Base-by-base conservation (phyloP, 2,113 vertebrate genomes). In the Scopus umbretta region DNA sequence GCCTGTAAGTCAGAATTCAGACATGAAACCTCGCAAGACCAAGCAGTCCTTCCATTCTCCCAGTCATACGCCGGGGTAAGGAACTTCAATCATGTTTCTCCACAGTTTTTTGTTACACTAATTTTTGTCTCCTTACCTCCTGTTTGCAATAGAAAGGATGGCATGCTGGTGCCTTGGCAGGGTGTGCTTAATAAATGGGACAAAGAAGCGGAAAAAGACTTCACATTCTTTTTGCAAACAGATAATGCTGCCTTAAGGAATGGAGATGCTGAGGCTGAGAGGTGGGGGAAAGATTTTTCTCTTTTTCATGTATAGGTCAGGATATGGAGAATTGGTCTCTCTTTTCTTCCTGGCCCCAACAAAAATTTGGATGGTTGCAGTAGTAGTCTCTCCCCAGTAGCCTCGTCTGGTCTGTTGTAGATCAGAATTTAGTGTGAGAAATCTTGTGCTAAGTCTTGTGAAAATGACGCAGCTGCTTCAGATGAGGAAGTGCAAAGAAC, bases 391-490 rank as follows among this genome's bases (percentile, higher is more conserved):
- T 88, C 34, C 29, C 88, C 29, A 21, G 18, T 43, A 92, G 67
- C 10, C 52, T 86, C 52, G 4, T 63, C 25, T 86, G n/a, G 45
- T 80, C 36, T 91, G 61, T 34, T 65, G 43, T 42, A 59, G 63
- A 67, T 68, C 53, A 71, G 68, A 75, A 86, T 75, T 86, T 23
- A 79, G 58, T 50, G 52, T 89, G 61, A 94, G 61, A 72, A 92
- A 34, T 84, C 56, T 78, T 91, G 14, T 66, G 47, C 61, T 81
- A 71, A 91, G 65, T 89, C 68, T 43, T 81, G 55, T 91, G 84
- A 90, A 95, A 86, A 55, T 80, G 59, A 22, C 2, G 13, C 82
- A 91, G 70, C 80, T 94, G 92, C 88, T 89, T 96, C 61, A 91
- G 61, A 49, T 75, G 80, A 86, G 27, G 53, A 89, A 91, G 36